Evolutionary conservation across 1,140 invertebrate species (phyloP).

Genomic region (Aphelinus atriplicis): DNA sequence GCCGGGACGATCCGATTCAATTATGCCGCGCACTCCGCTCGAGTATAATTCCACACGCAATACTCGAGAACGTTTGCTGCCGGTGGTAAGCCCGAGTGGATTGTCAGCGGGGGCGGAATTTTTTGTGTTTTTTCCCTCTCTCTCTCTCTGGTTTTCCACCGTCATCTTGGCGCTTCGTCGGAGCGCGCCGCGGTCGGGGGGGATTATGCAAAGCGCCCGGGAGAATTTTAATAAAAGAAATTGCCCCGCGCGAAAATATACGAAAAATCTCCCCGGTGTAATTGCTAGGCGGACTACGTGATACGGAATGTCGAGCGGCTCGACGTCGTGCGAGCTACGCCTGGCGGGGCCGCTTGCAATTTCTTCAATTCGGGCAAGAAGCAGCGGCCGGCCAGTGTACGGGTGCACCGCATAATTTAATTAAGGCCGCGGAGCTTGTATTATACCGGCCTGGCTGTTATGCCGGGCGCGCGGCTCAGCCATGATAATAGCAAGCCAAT

Average conservation of each 20-base stretch:
- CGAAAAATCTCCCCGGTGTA: neutral
- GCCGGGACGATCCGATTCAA: too few species aligned
- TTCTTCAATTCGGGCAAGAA: constrained; percentile 10
- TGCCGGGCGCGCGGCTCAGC: neutral
- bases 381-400: neutral
- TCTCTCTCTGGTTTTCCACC: too few species aligned
- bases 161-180: too few species aligned
- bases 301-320: neutral
- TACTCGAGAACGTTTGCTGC: too few species aligned
- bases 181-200: too few species aligned
- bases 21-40: too few species aligned
- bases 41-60: too few species aligned
- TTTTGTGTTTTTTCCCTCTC: too few species aligned
- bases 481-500: constrained; percentile 21
- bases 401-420: constrained; percentile 8
- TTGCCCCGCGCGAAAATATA: neutral
- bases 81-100: too few species aligned
- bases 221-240: constrained; percentile 24
- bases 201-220: too few species aligned
- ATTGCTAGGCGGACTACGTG: neutral
- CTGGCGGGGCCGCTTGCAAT: neutral
- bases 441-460: neutral
- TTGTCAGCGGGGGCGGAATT: too few species aligned
- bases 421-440: constrained; percentile 1
- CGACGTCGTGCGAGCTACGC: too few species aligned